These are phyloP conservation scores for Ambastaia sidthimunki DNA, from an alignment of 2,797 vertebrate species.

Conservation along the genomic window DNA sequence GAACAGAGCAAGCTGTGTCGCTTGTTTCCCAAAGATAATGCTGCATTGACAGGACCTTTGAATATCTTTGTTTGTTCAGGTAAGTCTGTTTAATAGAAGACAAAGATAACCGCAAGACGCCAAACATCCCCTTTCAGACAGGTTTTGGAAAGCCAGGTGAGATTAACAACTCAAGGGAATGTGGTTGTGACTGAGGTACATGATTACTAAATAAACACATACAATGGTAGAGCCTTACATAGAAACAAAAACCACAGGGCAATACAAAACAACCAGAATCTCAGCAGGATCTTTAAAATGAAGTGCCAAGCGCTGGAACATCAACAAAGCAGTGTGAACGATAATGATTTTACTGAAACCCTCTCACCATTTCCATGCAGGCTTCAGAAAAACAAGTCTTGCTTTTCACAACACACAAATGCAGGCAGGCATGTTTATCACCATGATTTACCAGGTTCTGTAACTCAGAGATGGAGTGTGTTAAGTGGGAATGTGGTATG, in stretches of 20 bases:
- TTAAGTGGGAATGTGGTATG: constrained; percentile 48
- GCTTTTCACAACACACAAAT: constrained; percentile 2
- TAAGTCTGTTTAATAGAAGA: constrained; percentile 21
- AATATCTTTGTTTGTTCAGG: constrained; percentile 44
- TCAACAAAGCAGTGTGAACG: not conserved
- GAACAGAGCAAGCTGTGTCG: constrained; percentile 40
- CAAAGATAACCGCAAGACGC: constrained; percentile 10
- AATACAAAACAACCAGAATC: not conserved
- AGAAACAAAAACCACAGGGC: not conserved
- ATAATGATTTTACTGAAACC: not conserved
- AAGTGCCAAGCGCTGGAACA: not conserved
- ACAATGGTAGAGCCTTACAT: not conserved
- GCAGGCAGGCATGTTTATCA: constrained; percentile 29
- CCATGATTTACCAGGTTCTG: constrained; percentile 12
- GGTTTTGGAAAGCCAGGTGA: constrained; percentile 40
- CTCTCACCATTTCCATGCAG: constrained; percentile 2
- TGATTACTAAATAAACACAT: not conserved
- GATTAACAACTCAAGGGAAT: constrained; percentile 32
- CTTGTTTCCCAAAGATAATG: constrained; percentile 45
- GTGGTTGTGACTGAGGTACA: not conserved
- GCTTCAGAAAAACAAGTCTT: constrained; percentile 9
- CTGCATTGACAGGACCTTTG: constrained; percentile 38
- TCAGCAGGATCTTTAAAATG: not conserved
- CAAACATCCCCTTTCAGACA: constrained; percentile 36
- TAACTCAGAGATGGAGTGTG: constrained; percentile 39